These are phyloP conservation scores for Netelia fuscicornis DNA, from an alignment of 2,888 invertebrate species.

Conservation along the genomic window DNA sequence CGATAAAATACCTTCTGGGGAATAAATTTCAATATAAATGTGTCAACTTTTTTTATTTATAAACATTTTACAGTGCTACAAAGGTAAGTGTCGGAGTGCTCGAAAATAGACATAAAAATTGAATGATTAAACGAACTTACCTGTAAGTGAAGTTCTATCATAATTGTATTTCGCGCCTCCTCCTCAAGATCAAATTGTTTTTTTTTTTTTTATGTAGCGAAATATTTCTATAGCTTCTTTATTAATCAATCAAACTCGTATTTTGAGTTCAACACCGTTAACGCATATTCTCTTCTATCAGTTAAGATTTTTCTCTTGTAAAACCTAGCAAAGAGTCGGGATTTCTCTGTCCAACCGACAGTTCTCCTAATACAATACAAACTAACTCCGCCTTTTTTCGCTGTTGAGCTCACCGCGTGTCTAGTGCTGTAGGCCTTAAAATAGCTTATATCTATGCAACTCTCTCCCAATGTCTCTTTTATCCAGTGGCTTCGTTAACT, in stretches of 20 bases:
- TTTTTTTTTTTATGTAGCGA: background rate
- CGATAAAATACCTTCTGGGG: too few species aligned
- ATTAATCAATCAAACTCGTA: too few species aligned
- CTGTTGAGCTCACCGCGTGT: too few species aligned
- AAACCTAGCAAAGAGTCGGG: conserved; percentile 19
- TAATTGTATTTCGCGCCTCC: background rate
- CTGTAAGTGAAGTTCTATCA: too few species aligned
- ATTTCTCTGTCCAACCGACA: conserved; percentile 43
- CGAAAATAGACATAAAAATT: too few species aligned
- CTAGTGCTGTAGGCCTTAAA: conserved; percentile 18
- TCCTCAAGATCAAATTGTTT: conserved; percentile 61
- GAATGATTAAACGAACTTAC: too few species aligned
- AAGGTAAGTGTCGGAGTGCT: too few species aligned
- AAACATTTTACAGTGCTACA: too few species aligned
- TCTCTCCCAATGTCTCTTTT: conserved; percentile 25
- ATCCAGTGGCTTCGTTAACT: conserved; percentile 50
- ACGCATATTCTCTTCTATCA: background rate
- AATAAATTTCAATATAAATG: too few species aligned
- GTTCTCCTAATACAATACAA: conserved; percentile 38
- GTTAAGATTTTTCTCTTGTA: conserved; percentile 8
- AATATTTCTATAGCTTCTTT: background rate
- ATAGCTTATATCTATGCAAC: conserved; percentile 51
- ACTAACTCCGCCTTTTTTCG: background rate
- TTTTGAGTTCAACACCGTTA: conserved; percentile 11
- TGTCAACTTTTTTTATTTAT: too few species aligned